Conservation (phyloP, 2,797 vertebrate genomes). For the Periophthalmus magnuspinnatus region DNA sequence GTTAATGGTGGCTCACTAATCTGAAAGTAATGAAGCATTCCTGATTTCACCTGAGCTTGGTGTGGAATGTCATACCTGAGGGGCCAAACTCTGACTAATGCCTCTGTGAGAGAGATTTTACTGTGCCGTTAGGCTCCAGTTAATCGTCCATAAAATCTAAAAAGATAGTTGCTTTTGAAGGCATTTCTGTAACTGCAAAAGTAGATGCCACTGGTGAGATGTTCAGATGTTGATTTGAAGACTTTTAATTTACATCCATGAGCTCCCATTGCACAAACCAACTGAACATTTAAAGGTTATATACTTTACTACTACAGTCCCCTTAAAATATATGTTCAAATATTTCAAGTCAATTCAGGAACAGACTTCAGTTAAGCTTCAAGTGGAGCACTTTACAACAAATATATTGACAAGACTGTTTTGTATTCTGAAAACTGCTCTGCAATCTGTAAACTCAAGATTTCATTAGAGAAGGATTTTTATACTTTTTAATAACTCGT, state of each 20-base stretch:
- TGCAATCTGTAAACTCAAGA: conserved; percentile 35
- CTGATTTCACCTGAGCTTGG: conserved; percentile 24
- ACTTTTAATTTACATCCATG: not conserved
- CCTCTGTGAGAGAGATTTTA: conserved; percentile 7
- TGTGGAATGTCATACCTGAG: conserved; percentile 18
- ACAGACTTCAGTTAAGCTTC: conserved; percentile 38
- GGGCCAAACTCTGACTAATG: conserved; percentile 14
- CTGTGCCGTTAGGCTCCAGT: conserved; percentile 21
- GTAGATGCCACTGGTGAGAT: not conserved
- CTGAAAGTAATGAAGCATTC: conserved; percentile 37
- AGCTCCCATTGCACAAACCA: not conserved
- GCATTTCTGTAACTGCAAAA: not conserved
- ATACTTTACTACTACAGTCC: not conserved
- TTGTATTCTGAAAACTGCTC: conserved; percentile 25
- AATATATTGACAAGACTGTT: conserved; percentile 31
- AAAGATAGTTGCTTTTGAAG: not conserved
- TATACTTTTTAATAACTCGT: conserved; percentile 29
- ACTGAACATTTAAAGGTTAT: conserved; percentile 10
- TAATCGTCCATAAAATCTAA: conserved; percentile 13
- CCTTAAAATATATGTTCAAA: not conserved
- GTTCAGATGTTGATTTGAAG: not conserved
- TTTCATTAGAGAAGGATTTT: conserved; percentile 39
- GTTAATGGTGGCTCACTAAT: conserved; percentile 26
- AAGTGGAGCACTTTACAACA: conserved; percentile 36
- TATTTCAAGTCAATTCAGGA: not conserved